Evolutionary conservation across 2,113 vertebrate genomes (phyloP).

Genomic region (Aegithalos caudatus): DNA sequence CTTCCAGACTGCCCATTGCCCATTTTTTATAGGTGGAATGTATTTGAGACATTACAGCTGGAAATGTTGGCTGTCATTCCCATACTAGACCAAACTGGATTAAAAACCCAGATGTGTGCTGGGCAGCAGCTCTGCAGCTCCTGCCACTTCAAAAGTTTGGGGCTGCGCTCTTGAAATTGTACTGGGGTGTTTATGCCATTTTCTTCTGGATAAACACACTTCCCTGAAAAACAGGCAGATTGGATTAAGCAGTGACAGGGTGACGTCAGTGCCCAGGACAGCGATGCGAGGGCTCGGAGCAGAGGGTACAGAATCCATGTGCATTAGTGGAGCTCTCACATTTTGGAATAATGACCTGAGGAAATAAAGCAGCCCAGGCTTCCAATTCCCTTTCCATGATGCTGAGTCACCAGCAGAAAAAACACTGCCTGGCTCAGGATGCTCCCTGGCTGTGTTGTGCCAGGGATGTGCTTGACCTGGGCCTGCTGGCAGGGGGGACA

Average conservation of each 20-base stretch:
- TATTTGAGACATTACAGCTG: neutral
- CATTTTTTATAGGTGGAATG: neutral
- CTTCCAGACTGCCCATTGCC: neutral
- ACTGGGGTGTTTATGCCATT: rapidly evolving
- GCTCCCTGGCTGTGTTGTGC: neutral
- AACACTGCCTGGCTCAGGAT: neutral
- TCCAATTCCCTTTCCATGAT: neutral
- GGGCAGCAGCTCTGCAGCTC: neutral
- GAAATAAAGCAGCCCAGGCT: neutral
- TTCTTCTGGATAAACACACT: neutral
- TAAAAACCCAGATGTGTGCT: neutral
- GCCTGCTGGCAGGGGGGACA: neutral
- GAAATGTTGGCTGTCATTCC: neutral
- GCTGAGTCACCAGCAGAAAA: neutral
- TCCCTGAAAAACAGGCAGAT: neutral
- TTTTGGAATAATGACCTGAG: neutral
- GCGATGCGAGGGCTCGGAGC: rapidly evolving
- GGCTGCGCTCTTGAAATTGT: neutral
- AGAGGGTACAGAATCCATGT: neutral
- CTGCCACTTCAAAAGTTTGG: neutral
- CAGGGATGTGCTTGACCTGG: neutral
- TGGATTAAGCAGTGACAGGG: neutral
- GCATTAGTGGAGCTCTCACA: neutral
- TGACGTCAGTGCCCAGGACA: rapidly evolving
- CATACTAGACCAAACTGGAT: rapidly evolving